A percentile compares a stretch with the other conserved stretches of the same genome.
Evolutionary conservation across 2,888 invertebrate genomes (phyloP).

Genomic region (Spodoptera exigua): DNA sequence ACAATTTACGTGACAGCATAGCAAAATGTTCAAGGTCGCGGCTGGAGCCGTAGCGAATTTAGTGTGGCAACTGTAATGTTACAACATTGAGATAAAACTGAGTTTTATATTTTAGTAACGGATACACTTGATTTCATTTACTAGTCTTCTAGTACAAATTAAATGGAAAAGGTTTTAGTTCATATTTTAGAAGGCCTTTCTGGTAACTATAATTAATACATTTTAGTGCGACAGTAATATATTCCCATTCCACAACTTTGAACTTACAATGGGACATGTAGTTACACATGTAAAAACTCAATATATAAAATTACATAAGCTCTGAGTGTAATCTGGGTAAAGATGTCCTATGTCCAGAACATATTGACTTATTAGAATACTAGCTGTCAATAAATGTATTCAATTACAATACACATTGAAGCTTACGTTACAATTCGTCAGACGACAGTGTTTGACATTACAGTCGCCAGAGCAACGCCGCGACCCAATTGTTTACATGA

Average conservation of each 20-base stretch:
- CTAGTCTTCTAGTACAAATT: slow-evolving; percentile 19
- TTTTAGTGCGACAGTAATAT: too few species aligned
- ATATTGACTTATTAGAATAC: too few species aligned
- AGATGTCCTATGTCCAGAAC: too few species aligned
- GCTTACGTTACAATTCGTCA: too few species aligned
- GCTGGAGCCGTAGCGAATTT: slow-evolving; percentile 14
- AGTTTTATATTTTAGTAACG: slow-evolving; percentile 7
- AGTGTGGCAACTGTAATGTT: slow-evolving; percentile 34
- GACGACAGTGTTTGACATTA: slow-evolving; percentile 18
- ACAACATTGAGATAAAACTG: slow-evolving; percentile 18
- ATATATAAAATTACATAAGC: too few species aligned
- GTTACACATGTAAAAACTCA: too few species aligned
- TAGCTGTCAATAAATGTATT: too few species aligned
- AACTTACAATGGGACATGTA: too few species aligned
- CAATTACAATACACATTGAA: too few species aligned
- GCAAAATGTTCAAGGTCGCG: slow-evolving; percentile 44
- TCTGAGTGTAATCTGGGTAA: too few species aligned
- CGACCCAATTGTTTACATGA: slow-evolving; percentile 42
- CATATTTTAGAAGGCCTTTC: neutral
- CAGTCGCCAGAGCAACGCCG: slow-evolving; percentile 13
- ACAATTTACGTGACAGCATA: slow-evolving; percentile 36
- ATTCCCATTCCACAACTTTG: too few species aligned
- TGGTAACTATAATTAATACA: too few species aligned
- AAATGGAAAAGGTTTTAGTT: slow-evolving; percentile 9
- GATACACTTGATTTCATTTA: slow-evolving; percentile 38